Percentiles rank a stretch among this genome's conserved stretches.
Evolutionary conservation across 2,888 invertebrate species (phyloP).

Genomic region (Drosophila sordidapex): DNA sequence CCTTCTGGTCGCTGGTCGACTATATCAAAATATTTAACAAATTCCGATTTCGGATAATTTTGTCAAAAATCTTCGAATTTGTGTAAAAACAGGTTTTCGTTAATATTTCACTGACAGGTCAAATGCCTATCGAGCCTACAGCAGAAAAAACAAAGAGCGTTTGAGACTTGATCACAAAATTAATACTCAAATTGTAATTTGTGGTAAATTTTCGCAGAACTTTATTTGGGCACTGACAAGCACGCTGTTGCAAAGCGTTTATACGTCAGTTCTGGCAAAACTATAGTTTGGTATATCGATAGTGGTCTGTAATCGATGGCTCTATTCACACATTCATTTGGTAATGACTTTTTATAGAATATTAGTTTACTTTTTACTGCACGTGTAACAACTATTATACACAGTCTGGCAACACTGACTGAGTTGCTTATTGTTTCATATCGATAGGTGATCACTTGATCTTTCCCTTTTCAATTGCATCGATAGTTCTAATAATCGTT

Average conservation of each 20-base stretch:
- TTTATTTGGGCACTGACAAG: slow-evolving; percentile 1
- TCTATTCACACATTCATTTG: background rate
- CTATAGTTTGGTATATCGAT: background rate
- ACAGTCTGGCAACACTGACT: background rate
- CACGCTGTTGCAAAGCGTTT: background rate
- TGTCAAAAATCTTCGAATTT: slow-evolving; percentile 14
- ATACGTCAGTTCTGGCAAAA: background rate
- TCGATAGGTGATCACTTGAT: background rate
- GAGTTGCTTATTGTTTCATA: background rate
- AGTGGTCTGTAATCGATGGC: background rate
- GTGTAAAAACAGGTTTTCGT: slow-evolving; percentile 1
- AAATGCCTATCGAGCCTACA: background rate
- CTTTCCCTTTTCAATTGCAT: background rate
- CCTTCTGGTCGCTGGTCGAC: slow-evolving; percentile 17
- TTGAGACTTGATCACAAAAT: slow-evolving; percentile 8
- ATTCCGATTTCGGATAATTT: slow-evolving; percentile 35
- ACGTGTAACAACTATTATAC: too few species aligned
- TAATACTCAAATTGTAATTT: background rate
- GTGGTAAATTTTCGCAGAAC: background rate
- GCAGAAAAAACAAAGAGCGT: background rate
- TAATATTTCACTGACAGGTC: slow-evolving; percentile 20
- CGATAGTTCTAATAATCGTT: background rate
- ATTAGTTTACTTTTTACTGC: background rate
- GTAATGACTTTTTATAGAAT: background rate
- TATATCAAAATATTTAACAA: slow-evolving; percentile 14